Conservation (phyloP, 2,888 invertebrate genomes). For the Oligia latruncula region DNA sequence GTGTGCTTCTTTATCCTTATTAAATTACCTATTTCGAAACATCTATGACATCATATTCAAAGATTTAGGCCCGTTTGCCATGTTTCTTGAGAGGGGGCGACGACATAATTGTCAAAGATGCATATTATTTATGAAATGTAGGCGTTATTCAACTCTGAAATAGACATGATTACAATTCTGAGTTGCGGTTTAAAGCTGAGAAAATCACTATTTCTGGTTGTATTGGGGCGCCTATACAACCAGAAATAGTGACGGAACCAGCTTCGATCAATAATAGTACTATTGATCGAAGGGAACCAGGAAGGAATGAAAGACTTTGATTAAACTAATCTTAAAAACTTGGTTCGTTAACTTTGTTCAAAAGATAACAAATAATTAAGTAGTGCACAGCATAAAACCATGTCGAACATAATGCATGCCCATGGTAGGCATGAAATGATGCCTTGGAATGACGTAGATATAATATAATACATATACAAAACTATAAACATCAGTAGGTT, state of each 20-base stretch:
- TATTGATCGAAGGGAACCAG: no score
- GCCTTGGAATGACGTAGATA: background rate
- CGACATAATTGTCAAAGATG: slow-evolving; percentile 49
- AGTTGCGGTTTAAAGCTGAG: background rate
- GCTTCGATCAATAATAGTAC: no score
- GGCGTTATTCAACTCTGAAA: slow-evolving; percentile 34
- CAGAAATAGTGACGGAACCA: slow-evolving; percentile 11
- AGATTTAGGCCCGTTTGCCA: slow-evolving; percentile 17
- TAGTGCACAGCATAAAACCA: background rate
- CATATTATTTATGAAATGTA: slow-evolving; percentile 53
- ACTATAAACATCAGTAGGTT: background rate
- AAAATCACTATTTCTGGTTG: background rate
- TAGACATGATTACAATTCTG: slow-evolving; percentile 27
- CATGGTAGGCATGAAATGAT: background rate
- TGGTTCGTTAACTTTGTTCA: slow-evolving; percentile 30
- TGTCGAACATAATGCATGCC: slow-evolving; percentile 1
- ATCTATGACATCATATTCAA: slow-evolving; percentile 38
- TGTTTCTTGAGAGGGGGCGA: slow-evolving; percentile 47
- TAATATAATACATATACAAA: background rate
- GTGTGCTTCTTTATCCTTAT: background rate
- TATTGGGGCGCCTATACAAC: background rate
- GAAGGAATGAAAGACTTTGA: slow-evolving; percentile 16
- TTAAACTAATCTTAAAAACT: slow-evolving; percentile 6
- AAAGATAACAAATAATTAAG: slow-evolving; percentile 10
- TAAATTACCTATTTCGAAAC: slow-evolving; percentile 23